Evolutionary conservation across 2,888 invertebrate genomes (phyloP), one percentile per base, ranked within the genome.

Genomic region (Dichetophora obliterata): DNA sequence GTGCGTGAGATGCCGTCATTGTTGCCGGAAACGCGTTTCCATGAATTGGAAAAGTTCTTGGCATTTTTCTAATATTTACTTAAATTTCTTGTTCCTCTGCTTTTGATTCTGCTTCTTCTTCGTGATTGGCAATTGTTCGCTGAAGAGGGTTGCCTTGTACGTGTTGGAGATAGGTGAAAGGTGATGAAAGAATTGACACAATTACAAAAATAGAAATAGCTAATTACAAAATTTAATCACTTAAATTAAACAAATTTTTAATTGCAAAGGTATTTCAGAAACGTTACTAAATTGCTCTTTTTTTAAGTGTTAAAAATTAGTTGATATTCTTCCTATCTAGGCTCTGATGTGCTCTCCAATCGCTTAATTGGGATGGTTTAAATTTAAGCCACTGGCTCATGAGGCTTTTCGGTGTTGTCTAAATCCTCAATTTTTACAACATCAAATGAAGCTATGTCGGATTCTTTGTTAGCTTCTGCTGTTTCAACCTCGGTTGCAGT

Each of bases 391-490:
- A 43, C 43, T 2, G 11, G 2, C 43, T 14, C 1, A 14, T 43
- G 14, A 43, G 14, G 14, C 6, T 11, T 14, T 11, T 11, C 43
- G 14, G 4, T 43, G 14, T 66, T 31, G 5, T 70, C 48, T 24
- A 1, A 8, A 63, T 66, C 52, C 27, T 77, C 76, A 43, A 75
- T 78, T 73, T 82, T 85, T 50, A 86, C 83, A 71, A 79, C 80
- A 75, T 85, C 86, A 59, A 85, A 84, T 48, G 83, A 85, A 16
- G 85, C 85, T 69, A 86, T 86, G 79, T 86, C 86, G 74, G 83
- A 84, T 76, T 82, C 84, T 2, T 80, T 82, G 37, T 78, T 22
- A 31, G 14, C 65, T 22, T 70, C 50, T 22, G 31, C 54, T 63
- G 34, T n/a, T 43, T 59, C 34, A 9, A 34, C 54, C 24, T n/a